Percentiles rank a stretch among this genome's conserved stretches.
Conservation (phyloP, 2,888 invertebrate genomes). For the Nematopogon swammerdamellus region DNA sequence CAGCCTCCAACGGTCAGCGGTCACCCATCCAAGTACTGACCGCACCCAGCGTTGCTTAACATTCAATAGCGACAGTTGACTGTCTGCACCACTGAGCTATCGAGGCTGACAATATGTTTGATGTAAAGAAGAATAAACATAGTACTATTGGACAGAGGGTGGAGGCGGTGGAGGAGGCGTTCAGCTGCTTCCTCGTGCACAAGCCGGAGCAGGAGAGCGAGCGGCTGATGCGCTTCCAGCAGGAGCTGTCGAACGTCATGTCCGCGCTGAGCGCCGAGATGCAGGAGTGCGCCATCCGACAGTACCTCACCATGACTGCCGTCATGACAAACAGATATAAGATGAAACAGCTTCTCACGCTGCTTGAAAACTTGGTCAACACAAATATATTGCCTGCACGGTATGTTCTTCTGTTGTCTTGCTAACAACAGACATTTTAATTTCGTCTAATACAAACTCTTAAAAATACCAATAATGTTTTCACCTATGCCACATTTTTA, state of each 20-base stretch:
- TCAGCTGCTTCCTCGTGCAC: slow-evolving; percentile 83
- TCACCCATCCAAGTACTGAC: no score
- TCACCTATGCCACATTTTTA: background rate
- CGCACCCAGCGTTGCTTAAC: no score
- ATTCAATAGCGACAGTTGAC: no score
- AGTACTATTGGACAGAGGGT: slow-evolving; percentile 62
- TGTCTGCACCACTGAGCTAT: no score
- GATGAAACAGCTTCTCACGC: slow-evolving; percentile 69
- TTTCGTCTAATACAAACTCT: background rate
- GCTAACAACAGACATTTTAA: background rate
- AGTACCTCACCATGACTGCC: slow-evolving; percentile 71
- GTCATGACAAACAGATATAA: slow-evolving; percentile 71
- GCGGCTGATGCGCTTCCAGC: slow-evolving; percentile 64
- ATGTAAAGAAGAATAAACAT: no score
- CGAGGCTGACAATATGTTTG: no score
- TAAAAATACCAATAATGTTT: background rate
- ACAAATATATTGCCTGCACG: slow-evolving; percentile 71
- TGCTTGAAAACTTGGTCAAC: slow-evolving; percentile 74
- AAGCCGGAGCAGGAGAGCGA: slow-evolving; percentile 67
- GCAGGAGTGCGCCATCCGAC: slow-evolving; percentile 71
- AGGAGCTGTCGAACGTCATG: slow-evolving; percentile 66
- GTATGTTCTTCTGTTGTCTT: slow-evolving; percentile 30
- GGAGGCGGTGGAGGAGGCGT: slow-evolving; percentile 84
- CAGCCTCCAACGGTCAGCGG: no score
- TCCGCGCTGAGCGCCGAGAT: slow-evolving; percentile 65